Base-by-base conservation (phyloP, 2,797 vertebrate species). In the Halcyon chelicuti region DNA sequence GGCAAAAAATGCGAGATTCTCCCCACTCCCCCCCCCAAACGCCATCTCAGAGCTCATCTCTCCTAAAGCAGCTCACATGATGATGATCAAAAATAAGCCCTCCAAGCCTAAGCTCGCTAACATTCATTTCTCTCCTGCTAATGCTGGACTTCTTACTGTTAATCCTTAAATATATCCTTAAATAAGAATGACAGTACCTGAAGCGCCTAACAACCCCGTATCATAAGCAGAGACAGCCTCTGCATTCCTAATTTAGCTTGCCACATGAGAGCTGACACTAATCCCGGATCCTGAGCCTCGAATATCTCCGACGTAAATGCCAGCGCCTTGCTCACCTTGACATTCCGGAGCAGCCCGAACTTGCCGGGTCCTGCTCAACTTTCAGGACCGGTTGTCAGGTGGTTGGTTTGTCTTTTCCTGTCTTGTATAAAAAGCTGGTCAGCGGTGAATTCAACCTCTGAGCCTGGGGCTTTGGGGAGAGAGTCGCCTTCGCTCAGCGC, bases 141-240 rank as follows among this genome's bases (percentile, higher is more conserved):
- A 94, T 93, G 82, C 94, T 68, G 95, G 95, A 94, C 95, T 96
- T 95, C 93, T 94, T 96, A 92, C 94, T 95, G 83, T 91, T 97
- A 97, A 97, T 96, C 93, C 93, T 73, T 95, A 97, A 96, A 93
- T 94, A 92, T 95, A 95, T 93, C 90, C 94, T 95, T 95, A 95
- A 96, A 96, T 82, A 96, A 97, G 89, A 94, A 96, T 95, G 96
- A 95, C 95, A 95, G 90, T 88, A 95, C 93, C 94, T 95, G 95
- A 95, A 97, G 95, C 91, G 26, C 93, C 94, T 91, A 95, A 95
- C 93, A 96, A 95, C 90, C 90, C 88, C 5, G 35, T 63, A 89
- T 86, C 94, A 94, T 70, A 94, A 97, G 95, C 92, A 96, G 58
- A 94, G 92, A 90, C 92, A 93, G 92, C 73, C 79, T 93, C 91